Base-by-base conservation (phyloP, 2,797 vertebrate species). In the Pempheris klunzingeri region DNA sequence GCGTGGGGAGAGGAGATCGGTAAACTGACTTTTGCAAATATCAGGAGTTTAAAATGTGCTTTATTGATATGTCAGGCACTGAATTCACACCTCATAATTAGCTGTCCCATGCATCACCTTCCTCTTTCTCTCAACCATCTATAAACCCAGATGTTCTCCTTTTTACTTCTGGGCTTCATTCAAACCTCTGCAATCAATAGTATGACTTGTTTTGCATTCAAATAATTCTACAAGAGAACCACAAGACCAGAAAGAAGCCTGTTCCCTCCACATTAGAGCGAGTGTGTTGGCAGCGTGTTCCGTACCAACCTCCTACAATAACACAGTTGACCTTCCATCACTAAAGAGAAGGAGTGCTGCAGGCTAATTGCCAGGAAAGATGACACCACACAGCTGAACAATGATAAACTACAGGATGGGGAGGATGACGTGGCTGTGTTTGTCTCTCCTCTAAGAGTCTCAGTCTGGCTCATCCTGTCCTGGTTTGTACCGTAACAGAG, bases 381-480 rank as follows among this genome's bases (percentile, higher is more conserved):
- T 77, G 78, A 85, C 78, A 87, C 53, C 49, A 74, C 63, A 61
- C 78, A 78, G 80, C 85, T 77, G 78, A 80, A 83, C 78, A 87
- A 81, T 82, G 79, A 82, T 74, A 67, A 79, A 87, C 75, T 70
- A 57, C 65, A 65, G 82, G 77, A 71, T 66, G 55, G 54, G 54
- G 63, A 65, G 76, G 61, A 83, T 77, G 80, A 82, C 57, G 52
- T 69, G 52, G 65, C 62, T 11, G 30, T 68, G 60, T 62, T 41
- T 41, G 52, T 71, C 49, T 68, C 22, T 54, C 53, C 54, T 77
- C 38, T 12, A 67, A 52, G 6, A 32, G 46, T 55, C 49, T 74
- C 28, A 46, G 69, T 12, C 66, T 53, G 55, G 28, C 60, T 85
- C 70, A 47, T 47, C 59, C 14, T 80, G 43, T 32, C 26, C 32